Evolutionary conservation across 2,113 vertebrate species (phyloP).

Genomic region (Echinops telfairi): DNA sequence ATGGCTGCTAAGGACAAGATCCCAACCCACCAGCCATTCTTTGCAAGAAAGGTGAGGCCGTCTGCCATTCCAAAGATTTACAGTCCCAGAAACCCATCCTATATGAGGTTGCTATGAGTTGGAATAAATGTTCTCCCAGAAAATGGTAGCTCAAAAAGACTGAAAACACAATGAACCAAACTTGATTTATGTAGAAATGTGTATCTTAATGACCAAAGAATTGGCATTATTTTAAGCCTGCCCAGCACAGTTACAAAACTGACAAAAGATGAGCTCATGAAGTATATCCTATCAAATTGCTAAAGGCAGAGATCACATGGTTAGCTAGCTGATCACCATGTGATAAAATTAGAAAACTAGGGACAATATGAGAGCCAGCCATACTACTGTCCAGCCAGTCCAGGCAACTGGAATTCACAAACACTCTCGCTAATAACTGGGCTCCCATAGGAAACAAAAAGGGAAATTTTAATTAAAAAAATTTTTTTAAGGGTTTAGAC

Average conservation of each 20-base stretch:
- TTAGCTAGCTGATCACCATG: neutral
- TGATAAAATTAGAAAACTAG: constrained; percentile 58
- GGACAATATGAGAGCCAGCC: neutral
- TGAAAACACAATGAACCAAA: constrained; percentile 20
- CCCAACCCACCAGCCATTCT: too few relatives aligned
- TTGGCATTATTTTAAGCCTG: constrained; percentile 35
- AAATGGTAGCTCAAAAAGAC: constrained; percentile 29
- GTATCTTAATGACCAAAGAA: constrained; percentile 45
- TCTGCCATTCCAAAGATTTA: too few relatives aligned
- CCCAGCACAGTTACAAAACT: constrained; percentile 32
- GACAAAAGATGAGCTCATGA: constrained; percentile 51
- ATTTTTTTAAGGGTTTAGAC: constrained; percentile 36
- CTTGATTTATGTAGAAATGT: constrained; percentile 15
- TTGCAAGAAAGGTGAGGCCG: too few relatives aligned
- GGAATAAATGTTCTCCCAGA: neutral
- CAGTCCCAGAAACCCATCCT: too few relatives aligned
- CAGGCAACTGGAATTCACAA: neutral
- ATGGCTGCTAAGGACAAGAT: too few relatives aligned
- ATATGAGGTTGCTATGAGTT: too few relatives aligned
- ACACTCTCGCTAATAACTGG: constrained; percentile 20
- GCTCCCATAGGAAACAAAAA: constrained; percentile 1
- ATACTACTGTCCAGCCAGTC: neutral
- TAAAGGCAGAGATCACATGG: constrained; percentile 46
- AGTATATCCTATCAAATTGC: constrained; percentile 56
- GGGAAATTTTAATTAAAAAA: constrained; percentile 19